These are phyloP conservation scores for Furcifer pardalis DNA, from an alignment of 2,797 vertebrate species.

Conservation along the genomic window DNA sequence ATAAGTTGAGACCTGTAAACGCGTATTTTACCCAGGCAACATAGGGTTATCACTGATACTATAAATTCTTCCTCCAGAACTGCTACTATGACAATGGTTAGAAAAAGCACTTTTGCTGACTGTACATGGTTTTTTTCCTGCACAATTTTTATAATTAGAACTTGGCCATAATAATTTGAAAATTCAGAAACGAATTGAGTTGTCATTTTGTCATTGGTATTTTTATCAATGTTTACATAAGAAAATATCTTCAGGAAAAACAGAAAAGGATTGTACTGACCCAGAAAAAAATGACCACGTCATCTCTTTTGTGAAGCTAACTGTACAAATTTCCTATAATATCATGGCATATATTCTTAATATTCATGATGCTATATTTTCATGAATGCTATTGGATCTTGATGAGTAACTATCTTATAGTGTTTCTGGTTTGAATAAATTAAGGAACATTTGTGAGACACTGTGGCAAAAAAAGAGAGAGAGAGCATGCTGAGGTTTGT, in stretches of 20 bases:
- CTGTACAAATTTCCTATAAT: not conserved
- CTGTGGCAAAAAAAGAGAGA: no score
- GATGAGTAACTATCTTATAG: not conserved
- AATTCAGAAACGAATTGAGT: not conserved
- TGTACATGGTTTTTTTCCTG: not conserved
- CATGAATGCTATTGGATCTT: constrained; percentile 4
- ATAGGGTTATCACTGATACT: not conserved
- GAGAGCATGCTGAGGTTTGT: not conserved
- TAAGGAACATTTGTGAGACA: not conserved
- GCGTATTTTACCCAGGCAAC: constrained; percentile 1
- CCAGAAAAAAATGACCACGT: constrained; percentile 2
- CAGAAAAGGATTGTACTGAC: constrained; percentile 1
- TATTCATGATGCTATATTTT: not conserved
- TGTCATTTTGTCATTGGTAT: not conserved
- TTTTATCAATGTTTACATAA: not conserved
- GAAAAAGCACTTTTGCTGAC: not conserved
- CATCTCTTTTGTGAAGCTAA: constrained; percentile 21
- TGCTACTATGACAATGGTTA: constrained; percentile 6
- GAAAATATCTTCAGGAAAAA: not conserved
- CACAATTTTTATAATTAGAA: constrained; percentile 12
- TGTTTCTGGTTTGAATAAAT: not conserved
- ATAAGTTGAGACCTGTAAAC: not conserved
- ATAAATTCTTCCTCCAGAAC: not conserved
- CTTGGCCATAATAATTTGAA: not conserved
- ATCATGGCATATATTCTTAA: not conserved